A percentile compares a stretch with the other conserved stretches of the same genome.
Evolutionary conservation across 2,113 vertebrate species (phyloP).

Genomic region (Martes martes): DNA sequence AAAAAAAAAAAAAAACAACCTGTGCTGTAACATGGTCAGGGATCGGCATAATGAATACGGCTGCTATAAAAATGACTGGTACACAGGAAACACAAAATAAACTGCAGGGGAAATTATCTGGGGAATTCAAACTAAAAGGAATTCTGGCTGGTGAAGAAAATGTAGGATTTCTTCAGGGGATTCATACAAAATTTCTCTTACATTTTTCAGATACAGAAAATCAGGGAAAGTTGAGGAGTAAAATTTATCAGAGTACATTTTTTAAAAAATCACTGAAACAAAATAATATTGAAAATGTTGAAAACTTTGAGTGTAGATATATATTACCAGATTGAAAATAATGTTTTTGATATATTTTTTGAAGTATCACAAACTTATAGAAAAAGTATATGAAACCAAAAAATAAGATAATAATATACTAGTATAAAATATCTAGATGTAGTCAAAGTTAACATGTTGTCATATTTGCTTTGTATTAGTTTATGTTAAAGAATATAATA

Average conservation of each 20-base stretch:
- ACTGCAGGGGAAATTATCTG: neutral
- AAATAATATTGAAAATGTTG: neutral
- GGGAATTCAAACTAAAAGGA: constrained; percentile 34
- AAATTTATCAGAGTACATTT: neutral
- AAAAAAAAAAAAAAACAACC: neutral
- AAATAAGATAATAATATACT: neutral
- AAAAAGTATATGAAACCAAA: neutral
- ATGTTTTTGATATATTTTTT: neutral
- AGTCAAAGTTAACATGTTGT: neutral
- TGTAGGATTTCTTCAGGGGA: neutral
- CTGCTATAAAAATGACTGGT: constrained; percentile 13
- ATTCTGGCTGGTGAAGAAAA: constrained; percentile 14
- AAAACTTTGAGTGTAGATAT: neutral
- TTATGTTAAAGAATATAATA: neutral
- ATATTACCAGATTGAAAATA: neutral
- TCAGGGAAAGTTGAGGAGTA: neutral
- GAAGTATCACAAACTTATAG: neutral
- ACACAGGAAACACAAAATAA: constrained; percentile 1
- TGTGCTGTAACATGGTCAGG: neutral
- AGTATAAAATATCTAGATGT: neutral
- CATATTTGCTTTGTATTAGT: neutral
- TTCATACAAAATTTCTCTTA: constrained; percentile 21
- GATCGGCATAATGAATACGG: neutral
- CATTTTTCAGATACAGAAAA: neutral
- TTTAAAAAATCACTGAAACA: neutral